Conservation (phyloP, 2,888 invertebrate species). For the Merodon equestris region DNA sequence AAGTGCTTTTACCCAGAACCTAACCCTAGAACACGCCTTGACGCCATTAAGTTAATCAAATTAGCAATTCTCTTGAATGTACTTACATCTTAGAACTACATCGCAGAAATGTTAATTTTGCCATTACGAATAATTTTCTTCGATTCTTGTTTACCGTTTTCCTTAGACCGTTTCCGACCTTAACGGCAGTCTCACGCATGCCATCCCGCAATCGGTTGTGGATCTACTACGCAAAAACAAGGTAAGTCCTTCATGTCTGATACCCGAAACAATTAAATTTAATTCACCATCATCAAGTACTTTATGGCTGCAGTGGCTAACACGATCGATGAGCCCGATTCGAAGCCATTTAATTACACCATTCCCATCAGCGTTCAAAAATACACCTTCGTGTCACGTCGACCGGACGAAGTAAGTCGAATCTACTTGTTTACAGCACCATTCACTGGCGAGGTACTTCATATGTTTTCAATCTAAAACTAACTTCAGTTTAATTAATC, state of each 20-base stretch:
- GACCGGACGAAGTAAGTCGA: constrained; percentile 89
- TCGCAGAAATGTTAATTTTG: too few relatives aligned
- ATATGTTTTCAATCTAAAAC: constrained; percentile 15
- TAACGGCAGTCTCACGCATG: constrained; percentile 74
- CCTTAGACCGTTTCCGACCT: constrained; percentile 65
- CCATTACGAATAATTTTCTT: too few relatives aligned
- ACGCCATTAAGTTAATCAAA: too few relatives aligned
- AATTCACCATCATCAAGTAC: constrained; percentile 67
- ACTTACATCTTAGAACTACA: too few relatives aligned
- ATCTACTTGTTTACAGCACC: constrained; percentile 91
- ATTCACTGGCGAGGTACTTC: constrained; percentile 83
- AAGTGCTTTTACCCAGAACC: too few relatives aligned
- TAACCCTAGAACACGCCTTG: too few relatives aligned
- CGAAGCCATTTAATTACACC: constrained; percentile 86
- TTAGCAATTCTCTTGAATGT: too few relatives aligned
- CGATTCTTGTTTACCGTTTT: not conserved
- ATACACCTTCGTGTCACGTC: constrained; percentile 88
- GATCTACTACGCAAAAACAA: constrained; percentile 73
- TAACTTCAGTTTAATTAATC: constrained; percentile 31
- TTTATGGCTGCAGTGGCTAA: constrained; percentile 77
- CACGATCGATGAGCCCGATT: constrained; percentile 76
- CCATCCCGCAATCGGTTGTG: constrained; percentile 73
- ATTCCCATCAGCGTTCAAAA: constrained; percentile 87
- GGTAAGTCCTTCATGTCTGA: constrained; percentile 56
- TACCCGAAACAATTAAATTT: not conserved